Conservation (phyloP, 2,888 invertebrate species). For the Apamea monoglypha region DNA sequence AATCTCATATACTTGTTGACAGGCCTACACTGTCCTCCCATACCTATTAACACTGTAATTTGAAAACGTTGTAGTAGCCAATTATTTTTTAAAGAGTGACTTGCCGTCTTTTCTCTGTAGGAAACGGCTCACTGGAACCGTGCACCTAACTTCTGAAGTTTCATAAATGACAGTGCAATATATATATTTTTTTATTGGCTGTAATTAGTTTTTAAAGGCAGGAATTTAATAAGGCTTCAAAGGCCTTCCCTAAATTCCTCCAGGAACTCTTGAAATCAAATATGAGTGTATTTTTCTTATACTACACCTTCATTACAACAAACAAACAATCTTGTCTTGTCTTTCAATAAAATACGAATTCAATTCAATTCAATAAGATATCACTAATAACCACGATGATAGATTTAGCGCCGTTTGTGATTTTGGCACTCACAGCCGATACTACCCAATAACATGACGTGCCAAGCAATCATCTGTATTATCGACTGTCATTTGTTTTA, state of each 20-base stretch:
- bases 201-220: no score
- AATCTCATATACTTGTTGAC: not conserved
- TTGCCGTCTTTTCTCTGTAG: not conserved
- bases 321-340: no score
- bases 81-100: not conserved
- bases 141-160: not conserved
- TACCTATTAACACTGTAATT: not conserved
- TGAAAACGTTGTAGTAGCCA: not conserved
- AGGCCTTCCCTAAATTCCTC: no score
- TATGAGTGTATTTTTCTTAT: no score
- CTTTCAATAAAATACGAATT: conserved; percentile 8
- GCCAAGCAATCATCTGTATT: conserved; percentile 22
- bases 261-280: no score
- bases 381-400: conserved; percentile 17
- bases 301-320: no score
- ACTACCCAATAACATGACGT: not conserved
- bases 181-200: no score
- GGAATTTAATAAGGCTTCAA: no score
- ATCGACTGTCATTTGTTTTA: conserved; percentile 30
- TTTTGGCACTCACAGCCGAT: conserved; percentile 29
- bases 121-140: not conserved
- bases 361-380: no score
- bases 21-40: no score
- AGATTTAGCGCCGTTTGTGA: conserved; percentile 37
- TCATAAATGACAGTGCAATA: no score